Base-by-base conservation (phyloP, 2,113 vertebrate species). In the Hemibagrus wyckioides region DNA sequence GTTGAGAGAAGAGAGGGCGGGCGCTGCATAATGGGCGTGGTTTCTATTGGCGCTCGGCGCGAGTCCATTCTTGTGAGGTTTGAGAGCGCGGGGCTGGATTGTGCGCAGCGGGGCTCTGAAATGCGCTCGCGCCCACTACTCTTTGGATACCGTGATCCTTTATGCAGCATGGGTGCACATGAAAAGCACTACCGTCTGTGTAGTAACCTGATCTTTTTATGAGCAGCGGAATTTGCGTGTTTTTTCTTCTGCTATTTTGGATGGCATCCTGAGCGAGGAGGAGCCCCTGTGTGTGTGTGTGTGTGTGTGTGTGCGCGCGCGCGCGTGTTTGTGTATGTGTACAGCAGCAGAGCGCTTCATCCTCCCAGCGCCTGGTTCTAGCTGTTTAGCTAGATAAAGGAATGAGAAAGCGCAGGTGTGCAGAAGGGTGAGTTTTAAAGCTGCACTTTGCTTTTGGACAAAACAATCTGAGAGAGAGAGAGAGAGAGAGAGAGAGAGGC, bases 51-150 rank as follows among this genome's bases (percentile, higher is more conserved):
- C 93, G 73, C 91, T 92, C 91, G 91, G 92, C 92, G 94, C 93
- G 92, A 90, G 94, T 94, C 96, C 92, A 88, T 92, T 94, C 94
- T 94, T 94, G 94, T 92, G 90, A 92, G 91, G 93, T 90, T 92
- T 92, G 91, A 86, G 92, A 90, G 92, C 88, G 39, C 83, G 81
- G 80, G 79, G 80, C 87, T 67, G 65, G 83, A 63, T 85, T 36
- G 54, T 80, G 57, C 63, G 75, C 67, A 41, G 84, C 77, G 84
- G 44, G 85, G 14, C 59, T 33, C 84, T 80, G 56, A 73, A 67
- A 86, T 79, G 83, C 79, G 85, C 89, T 87, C 89, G 87, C 88
- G 83, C 28, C 89, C 63, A 4, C 84, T 76, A 33, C 82, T 50
- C 25, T 65, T 50, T 61, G 75, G 57, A 39, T 82, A 87, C 79